A percentile compares a stretch with the other conserved stretches of the same genome.
Evolutionary conservation across 2,888 invertebrate species (phyloP).

Genomic region (Camptogramma bilineatum): DNA sequence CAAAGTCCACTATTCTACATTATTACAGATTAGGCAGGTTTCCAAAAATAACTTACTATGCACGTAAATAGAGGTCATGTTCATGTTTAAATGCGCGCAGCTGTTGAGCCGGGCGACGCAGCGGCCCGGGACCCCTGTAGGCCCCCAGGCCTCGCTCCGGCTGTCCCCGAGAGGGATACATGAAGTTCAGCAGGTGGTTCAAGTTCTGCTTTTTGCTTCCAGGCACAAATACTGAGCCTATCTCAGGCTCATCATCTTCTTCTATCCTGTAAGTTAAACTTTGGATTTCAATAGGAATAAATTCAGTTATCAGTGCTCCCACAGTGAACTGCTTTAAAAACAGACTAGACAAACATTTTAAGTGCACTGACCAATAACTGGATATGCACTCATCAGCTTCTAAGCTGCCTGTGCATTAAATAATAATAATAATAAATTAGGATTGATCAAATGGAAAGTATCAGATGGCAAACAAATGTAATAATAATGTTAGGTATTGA

Average conservation of each 20-base stretch:
- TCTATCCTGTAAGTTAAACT: conserved; percentile 72
- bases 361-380: too few relatives aligned
- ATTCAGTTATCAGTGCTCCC: too few relatives aligned
- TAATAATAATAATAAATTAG: too few relatives aligned
- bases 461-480: too few relatives aligned
- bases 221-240: conserved; percentile 92
- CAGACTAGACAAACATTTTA: too few relatives aligned
- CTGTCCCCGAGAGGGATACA: conserved; percentile 89
- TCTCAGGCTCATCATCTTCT: conserved; percentile 87
- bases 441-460: neutral
- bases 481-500: too few relatives aligned
- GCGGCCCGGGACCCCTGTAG: conserved; percentile 53
- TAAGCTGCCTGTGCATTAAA: too few relatives aligned
- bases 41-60: conserved; percentile 88
- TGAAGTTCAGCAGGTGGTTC: conserved; percentile 97
- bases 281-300: conserved; percentile 17
- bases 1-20: too few relatives aligned
- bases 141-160: conserved; percentile 47
- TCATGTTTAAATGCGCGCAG: conserved; percentile 89
- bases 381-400: too few relatives aligned
- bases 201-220: conserved; percentile 96
- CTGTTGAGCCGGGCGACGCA: conserved; percentile 59
- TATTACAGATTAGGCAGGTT: neutral
- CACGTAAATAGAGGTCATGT: conserved; percentile 97
- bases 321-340: too few relatives aligned